Evolutionary conservation across 2,888 invertebrate genomes (phyloP), one percentile per base, ranked within the genome.

Genomic region (Tenthredo livida): DNA sequence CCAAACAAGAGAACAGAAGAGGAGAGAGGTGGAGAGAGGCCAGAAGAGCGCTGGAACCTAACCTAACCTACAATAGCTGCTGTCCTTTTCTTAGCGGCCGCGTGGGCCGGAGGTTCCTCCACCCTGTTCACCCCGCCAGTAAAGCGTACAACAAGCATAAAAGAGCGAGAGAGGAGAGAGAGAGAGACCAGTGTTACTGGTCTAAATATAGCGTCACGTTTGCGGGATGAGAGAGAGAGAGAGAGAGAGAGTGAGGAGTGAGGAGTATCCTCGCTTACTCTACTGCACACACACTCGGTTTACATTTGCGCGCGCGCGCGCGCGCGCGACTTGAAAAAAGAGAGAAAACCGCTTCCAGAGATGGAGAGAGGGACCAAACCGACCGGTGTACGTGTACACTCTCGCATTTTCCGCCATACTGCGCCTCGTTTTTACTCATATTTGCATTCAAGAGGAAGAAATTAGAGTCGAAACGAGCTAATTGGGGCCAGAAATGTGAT

Each of bases 161-260:
- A 29, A 77, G 67, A 29, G 70, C 29, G 37, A 82, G 70, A 40
- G 61, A 84, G 86, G 83, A 84, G 58, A 85, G 77, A 86, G 43
- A 65, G 80, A 85, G 87, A 86, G 90, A 90, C 88, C 89, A 90
- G 90, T 90, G 90, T 90, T 91, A 91, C 91, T 88, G 90, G 91
- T 92, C 93, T 93, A 93, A 93, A 93, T 93, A 93, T 93, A 93
- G 92, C 92, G 87, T 88, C 90, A 90, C 91, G 93, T 92, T 93
- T 92, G 92, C 93, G 93, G 93, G 90, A 91, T 61, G 78, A 80
- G 29, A 92, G 92, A 93, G 92, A 91, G 91, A 33, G 2, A 33
- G 29, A 33, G 29, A 92, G 90, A 92, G 91, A 43, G 40, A 40
- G 40, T 40, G 1, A 21, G 21, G 43, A 12, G 37, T 21, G 40